Evolutionary conservation across 2,797 vertebrate species (phyloP).

Genomic region (Tympanoctomys barrerae): DNA sequence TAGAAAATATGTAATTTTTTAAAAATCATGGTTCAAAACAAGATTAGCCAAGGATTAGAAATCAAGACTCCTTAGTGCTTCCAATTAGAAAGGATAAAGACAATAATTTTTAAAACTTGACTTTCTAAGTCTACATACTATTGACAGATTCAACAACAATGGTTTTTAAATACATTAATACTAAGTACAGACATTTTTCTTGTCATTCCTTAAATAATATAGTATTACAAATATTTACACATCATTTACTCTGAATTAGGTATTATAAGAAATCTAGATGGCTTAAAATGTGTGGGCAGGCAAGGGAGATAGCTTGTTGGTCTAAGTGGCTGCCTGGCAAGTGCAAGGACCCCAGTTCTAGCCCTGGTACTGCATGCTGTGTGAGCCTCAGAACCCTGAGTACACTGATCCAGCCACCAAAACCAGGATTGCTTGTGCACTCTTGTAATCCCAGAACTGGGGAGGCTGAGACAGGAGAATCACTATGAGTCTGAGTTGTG

Average conservation of each 20-base stretch:
- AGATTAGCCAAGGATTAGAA: neutral
- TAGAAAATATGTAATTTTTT: conserved; percentile 18
- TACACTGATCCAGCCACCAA: too few species aligned
- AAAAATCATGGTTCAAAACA: neutral
- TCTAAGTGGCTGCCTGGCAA: too few species aligned
- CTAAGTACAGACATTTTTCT: neutral
- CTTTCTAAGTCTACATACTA: neutral
- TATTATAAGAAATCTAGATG: neutral
- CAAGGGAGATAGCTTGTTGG: too few species aligned
- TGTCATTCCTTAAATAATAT: neutral
- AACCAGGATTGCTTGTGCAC: too few species aligned
- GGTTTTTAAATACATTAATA: neutral
- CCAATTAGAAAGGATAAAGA: neutral
- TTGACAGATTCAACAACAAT: neutral
- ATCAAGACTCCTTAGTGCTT: neutral
- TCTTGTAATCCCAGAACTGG: too few species aligned
- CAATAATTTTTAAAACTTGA: neutral
- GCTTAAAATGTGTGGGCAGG: neutral
- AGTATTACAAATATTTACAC: neutral
- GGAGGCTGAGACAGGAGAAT: too few species aligned
- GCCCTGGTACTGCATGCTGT: too few species aligned
- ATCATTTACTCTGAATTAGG: neutral
- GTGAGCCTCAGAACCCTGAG: too few species aligned
- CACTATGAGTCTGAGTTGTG: too few species aligned
- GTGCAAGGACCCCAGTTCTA: too few species aligned